Evolutionary conservation across 2,113 vertebrate genomes (phyloP), one percentile per base, ranked within the genome.

Genomic region (Pangasianodon hypophthalmus): DNA sequence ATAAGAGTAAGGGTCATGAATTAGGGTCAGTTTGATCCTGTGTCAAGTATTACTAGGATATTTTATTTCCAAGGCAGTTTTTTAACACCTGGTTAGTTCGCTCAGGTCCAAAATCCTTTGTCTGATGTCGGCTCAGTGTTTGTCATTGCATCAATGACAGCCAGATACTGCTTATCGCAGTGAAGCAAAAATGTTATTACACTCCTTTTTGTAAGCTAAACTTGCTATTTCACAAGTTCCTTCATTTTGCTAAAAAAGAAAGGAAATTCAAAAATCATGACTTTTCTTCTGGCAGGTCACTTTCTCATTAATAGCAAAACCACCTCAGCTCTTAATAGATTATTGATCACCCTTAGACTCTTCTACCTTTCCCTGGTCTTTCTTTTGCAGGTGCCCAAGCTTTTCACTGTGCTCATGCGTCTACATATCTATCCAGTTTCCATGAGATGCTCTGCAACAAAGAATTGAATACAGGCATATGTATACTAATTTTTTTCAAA

Each of bases 381-480:
- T 58, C 21, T 60, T 6, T 3, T 32, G 46, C 52, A 29, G 0
- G 26, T 4, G 81, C 21, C 67, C 46, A 32, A 67, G 16, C 1
- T 75, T 86, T 84, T 92, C 29, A 84, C 81, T 88, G 24, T 90
- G 81, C 64, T 82, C 75, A 84, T 56, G 83, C 88, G 89, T 64
- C 84, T 62, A 82, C 88, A 92, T 93, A 92, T 56, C 11, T 50
- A 75, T 69, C 58, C 52, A 41, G 87, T 81, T 81, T 81, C 77
- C 88, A 90, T 90, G 89, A 71, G 64, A 89, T 79, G 56, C 83
- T 86, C 71, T 75, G 58, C 84, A 84, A n/a, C 48, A 52, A 90
- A 56, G 3, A 62, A 64, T 19, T 16, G 88, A 54, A 54, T 91
- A 80, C 89, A 82, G 58, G 86, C 67, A 71, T 71, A 37, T 71